A percentile compares a stretch with the other conserved stretches of the same genome.
Conservation (phyloP, 2,888 invertebrate species). For the Ectobius pallidus region DNA sequence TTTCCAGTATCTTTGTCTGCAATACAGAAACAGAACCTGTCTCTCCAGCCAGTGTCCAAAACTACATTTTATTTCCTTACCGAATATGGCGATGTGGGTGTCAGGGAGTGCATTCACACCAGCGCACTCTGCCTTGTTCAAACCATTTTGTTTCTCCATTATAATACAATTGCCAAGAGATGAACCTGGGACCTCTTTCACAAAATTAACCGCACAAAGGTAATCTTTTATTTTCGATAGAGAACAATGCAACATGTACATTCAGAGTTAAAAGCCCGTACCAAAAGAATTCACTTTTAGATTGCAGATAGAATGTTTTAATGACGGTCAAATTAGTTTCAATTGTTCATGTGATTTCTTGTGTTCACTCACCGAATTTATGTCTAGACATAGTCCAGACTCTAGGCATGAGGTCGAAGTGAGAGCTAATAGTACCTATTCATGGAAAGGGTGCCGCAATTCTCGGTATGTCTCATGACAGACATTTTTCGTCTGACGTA, state of each 20-base stretch:
- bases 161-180: not conserved
- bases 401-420: too few species aligned
- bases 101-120: constrained; percentile 28
- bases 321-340: too few species aligned
- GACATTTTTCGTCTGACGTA: too few species aligned
- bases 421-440: too few species aligned
- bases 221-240: not conserved
- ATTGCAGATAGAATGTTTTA: too few species aligned
- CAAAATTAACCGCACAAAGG: not conserved
- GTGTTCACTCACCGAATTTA: too few species aligned
- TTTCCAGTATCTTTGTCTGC: not conserved
- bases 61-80: constrained; percentile 24
- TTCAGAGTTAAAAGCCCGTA: not conserved
- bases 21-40: constrained; percentile 15
- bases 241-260: too few species aligned
- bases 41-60: constrained; percentile 6
- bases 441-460: too few species aligned
- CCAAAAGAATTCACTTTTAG: not conserved
- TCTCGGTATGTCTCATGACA: too few species aligned
- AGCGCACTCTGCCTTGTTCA: not conserved
- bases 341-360: too few species aligned
- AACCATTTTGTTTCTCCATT: not conserved
- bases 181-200: not conserved
- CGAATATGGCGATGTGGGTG: constrained; percentile 31
- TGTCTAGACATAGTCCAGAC: too few species aligned